phyloP scores from a whole-genome alignment of 2,888 invertebrate genomes.

The Neoascia interrupta region DNA sequence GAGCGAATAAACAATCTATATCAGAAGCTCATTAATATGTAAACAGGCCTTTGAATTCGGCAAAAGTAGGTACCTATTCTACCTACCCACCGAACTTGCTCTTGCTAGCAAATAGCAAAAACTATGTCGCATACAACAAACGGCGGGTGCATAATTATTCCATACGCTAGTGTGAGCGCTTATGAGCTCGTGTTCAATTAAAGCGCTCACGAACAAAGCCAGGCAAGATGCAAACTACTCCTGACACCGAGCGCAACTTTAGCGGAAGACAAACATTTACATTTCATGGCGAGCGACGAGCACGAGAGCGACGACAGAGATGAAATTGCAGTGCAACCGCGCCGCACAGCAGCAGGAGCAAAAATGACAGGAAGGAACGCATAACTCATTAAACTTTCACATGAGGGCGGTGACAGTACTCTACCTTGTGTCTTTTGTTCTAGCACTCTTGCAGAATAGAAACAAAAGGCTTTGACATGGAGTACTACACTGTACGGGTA shows the following conservation, averaged over 20 bases:
- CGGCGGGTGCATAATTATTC: slow-evolving; percentile 38
- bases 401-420: background rate
- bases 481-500: background rate
- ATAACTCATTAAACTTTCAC: slow-evolving; percentile 67
- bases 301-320: slow-evolving; percentile 13
- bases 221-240: slow-evolving; percentile 20
- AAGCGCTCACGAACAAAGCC: slow-evolving; percentile 38
- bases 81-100: slow-evolving; percentile 1
- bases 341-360: background rate
- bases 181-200: slow-evolving; percentile 54
- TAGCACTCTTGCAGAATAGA: slow-evolving; percentile 1
- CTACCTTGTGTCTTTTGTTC: slow-evolving; percentile 36
- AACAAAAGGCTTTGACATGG: slow-evolving; percentile 40
- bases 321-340: slow-evolving; percentile 35
- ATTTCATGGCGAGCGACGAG: slow-evolving; percentile 35
- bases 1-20: slow-evolving; percentile 49
- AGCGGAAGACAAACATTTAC: slow-evolving; percentile 64
- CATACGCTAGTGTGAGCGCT: background rate
- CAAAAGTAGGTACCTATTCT: slow-evolving; percentile 14
- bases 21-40: slow-evolving; percentile 60
- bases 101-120: background rate
- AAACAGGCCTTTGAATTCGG: slow-evolving; percentile 30
- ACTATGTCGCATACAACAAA: slow-evolving; percentile 24
- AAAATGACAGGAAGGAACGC: slow-evolving; percentile 51
- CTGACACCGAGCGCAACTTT: slow-evolving; percentile 34